phyloP scores from a whole-genome alignment of 2,113 vertebrate genomes.

The Asarcornis scutulata region DNA sequence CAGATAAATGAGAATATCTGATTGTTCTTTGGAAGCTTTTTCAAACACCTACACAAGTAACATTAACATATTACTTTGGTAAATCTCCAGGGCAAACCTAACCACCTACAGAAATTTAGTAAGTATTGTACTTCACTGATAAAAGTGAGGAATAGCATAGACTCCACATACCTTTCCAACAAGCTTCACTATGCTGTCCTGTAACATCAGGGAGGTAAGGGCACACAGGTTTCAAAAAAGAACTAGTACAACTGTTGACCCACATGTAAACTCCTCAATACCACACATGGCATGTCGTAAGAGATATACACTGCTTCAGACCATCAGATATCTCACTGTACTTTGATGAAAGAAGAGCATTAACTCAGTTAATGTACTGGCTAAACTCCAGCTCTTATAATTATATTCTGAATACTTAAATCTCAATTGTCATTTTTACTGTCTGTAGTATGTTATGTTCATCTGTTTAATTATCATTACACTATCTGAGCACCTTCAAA shows the following conservation, averaged over 20 bases:
- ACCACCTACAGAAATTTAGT: background rate
- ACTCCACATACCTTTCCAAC: background rate
- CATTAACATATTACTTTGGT: background rate
- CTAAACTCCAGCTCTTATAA: background rate
- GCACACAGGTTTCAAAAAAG: background rate
- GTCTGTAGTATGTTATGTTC: background rate
- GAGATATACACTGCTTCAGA: background rate
- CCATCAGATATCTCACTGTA: background rate
- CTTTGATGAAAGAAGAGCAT: background rate
- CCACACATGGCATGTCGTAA: rapidly evolving
- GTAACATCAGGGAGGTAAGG: background rate
- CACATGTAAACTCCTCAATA: background rate
- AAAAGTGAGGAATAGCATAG: background rate
- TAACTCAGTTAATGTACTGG: background rate
- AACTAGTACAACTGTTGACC: background rate
- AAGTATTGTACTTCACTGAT: background rate
- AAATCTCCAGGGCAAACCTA: background rate
- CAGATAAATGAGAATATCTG: background rate
- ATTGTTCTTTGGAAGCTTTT: background rate
- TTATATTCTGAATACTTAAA: background rate
- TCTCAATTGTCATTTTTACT: background rate
- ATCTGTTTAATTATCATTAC: background rate
- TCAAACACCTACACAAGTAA: background rate
- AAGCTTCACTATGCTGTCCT: background rate
- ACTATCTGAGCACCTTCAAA: background rate